phyloP scores from a whole-genome alignment of 2,888 invertebrate genomes.

The Drosophila pseudotalamancana region DNA sequence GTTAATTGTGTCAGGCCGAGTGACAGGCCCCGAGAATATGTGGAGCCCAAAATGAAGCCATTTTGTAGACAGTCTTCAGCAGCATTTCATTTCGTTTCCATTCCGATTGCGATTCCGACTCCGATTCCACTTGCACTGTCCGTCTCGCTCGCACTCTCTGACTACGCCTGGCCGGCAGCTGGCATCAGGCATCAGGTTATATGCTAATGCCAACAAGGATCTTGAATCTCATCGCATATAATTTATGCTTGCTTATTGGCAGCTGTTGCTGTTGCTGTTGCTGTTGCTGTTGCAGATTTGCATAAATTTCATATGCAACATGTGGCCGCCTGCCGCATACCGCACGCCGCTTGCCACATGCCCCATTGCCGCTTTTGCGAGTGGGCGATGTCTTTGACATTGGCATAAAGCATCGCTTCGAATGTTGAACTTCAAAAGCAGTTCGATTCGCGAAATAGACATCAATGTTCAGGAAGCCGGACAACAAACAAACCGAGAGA shows the following conservation, averaged over 20 bases:
- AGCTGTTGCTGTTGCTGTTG: slow-evolving; percentile 59
- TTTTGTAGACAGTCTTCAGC: slow-evolving; percentile 49
- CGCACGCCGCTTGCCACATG: slow-evolving; percentile 5
- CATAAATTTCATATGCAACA: slow-evolving; percentile 78
- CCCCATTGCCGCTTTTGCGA: slow-evolving; percentile 19
- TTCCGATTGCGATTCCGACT: slow-evolving; percentile 13
- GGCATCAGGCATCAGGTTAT: slow-evolving; percentile 65
- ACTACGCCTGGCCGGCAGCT: slow-evolving; percentile 14
- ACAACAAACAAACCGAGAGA: slow-evolving; percentile 25
- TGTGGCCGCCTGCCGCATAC: slow-evolving; percentile 25
- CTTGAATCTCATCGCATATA: slow-evolving; percentile 69
- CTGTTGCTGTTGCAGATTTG: slow-evolving; percentile 58
- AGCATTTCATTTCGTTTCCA: slow-evolving; percentile 6
- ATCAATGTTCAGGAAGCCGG: slow-evolving; percentile 57
- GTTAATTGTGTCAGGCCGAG: slow-evolving; percentile 72
- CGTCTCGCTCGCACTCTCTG: not conserved
- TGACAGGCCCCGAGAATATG: slow-evolving; percentile 35
- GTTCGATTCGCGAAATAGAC: slow-evolving; percentile 57
- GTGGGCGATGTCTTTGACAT: slow-evolving; percentile 69
- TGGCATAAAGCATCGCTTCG: slow-evolving; percentile 49
- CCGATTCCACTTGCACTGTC: no score
- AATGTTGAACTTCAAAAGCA: slow-evolving; percentile 53
- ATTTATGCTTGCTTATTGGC: slow-evolving; percentile 77
- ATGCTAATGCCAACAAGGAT: slow-evolving; percentile 72
- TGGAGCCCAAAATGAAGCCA: slow-evolving; percentile 65